Percentiles rank a stretch among this genome's conserved stretches.
Conservation (phyloP, 2,113 vertebrate genomes). For the Petaurus breviceps region DNA sequence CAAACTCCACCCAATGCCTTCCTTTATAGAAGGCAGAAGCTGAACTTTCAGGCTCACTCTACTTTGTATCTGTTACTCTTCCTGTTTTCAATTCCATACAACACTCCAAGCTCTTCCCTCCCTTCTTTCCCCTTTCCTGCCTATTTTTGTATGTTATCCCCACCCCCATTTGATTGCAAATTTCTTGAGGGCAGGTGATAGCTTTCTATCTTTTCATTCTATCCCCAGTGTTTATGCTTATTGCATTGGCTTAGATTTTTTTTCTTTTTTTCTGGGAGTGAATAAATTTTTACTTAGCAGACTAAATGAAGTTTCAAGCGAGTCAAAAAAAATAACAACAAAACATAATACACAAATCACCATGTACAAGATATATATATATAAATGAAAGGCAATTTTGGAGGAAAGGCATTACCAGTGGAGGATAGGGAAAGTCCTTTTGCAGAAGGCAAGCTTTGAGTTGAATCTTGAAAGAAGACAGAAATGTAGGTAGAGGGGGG, state of each 20-base stretch:
- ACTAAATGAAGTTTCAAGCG: neutral
- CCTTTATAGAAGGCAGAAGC: neutral
- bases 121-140: neutral
- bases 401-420: neutral
- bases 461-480: neutral
- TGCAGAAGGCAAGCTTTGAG: neutral
- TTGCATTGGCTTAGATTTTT: neutral
- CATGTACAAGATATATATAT: neutral
- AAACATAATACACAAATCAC: neutral
- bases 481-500: neutral
- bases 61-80: neutral
- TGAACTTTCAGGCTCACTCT: neutral
- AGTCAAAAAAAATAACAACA: neutral
- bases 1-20: neutral
- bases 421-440: neutral
- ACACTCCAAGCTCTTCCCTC: neutral
- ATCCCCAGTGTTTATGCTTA: neutral
- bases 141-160: neutral
- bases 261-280: neutral
- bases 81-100: neutral
- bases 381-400: neutral
- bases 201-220: neutral
- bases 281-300: neutral
- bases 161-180: neutral
- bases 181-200: neutral